A percentile compares a stretch with the other conserved stretches of the same genome.
Conservation (phyloP, 2,888 invertebrate species). For the Andrena flavipes region DNA sequence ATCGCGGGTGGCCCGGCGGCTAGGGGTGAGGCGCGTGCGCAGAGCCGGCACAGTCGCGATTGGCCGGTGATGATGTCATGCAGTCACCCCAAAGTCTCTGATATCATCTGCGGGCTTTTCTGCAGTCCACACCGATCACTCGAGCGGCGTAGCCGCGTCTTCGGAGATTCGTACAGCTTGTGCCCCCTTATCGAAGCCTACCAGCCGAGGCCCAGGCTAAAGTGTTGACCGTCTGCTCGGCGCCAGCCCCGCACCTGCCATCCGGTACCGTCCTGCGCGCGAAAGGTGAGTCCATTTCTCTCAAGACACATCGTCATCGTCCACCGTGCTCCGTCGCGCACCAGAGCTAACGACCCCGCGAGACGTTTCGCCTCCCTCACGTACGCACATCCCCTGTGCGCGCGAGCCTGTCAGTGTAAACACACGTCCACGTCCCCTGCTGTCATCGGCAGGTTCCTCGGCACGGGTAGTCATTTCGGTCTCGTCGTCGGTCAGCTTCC, state of each 20-base stretch:
- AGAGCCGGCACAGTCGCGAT: conserved; percentile 62
- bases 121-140: conserved; percentile 83
- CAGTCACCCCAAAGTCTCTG: conserved; percentile 83
- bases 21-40: conserved; percentile 70
- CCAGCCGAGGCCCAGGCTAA: conserved; percentile 6
- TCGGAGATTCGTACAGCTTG: conserved; percentile 65
- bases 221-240: conserved; percentile 54
- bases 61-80: conserved; percentile 83
- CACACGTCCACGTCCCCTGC: conserved; percentile 53
- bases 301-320: conserved; percentile 28
- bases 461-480: not conserved
- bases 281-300: conserved; percentile 70
- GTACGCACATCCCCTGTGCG: conserved; percentile 31
- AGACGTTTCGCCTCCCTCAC: conserved; percentile 46
- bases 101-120: conserved; percentile 84
- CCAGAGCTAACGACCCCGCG: conserved; percentile 59
- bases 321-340: conserved; percentile 12
- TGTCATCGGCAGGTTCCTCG: not conserved
- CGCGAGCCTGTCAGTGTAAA: conserved; percentile 61
- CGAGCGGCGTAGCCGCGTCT: conserved; percentile 80
- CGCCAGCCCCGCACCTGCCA: conserved; percentile 43
- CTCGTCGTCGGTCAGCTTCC: not conserved
- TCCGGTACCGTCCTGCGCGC: conserved; percentile 43
- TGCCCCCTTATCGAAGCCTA: conserved; percentile 27
- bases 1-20: conserved; percentile 75